Evolutionary conservation across 2,113 vertebrate species (phyloP).

Genomic region (Gavia stellata): DNA sequence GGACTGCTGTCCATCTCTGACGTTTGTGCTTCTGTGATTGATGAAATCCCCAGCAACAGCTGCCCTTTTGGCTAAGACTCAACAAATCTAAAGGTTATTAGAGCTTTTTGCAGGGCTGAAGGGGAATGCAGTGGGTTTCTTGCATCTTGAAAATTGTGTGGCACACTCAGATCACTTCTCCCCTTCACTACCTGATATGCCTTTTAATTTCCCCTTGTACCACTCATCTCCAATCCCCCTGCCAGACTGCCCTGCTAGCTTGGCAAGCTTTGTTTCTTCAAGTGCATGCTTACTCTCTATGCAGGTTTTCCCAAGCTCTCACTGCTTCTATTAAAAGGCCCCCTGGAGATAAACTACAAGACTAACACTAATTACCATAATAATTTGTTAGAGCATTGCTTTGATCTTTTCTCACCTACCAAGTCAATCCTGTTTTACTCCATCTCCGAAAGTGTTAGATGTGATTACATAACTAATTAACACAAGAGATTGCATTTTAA

Average conservation of each 20-base stretch:
- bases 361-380: conserved; percentile 68
- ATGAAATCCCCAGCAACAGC: not conserved
- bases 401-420: conserved; percentile 74
- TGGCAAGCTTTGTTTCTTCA: conserved; percentile 44
- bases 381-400: conserved; percentile 64
- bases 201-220: not conserved
- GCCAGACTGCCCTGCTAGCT: not conserved
- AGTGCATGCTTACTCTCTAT: not conserved
- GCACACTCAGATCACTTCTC: not conserved
- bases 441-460: conserved; percentile 56
- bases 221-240: not conserved
- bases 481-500: conserved; percentile 65
- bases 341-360: conserved; percentile 55
- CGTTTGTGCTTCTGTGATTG: not conserved
- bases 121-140: not conserved
- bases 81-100: not conserved
- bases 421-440: conserved; percentile 57
- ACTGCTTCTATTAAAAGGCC: conserved; percentile 45
- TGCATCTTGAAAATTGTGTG: not conserved
- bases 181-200: not conserved
- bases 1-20: not conserved
- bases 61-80: not conserved
- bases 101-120: not conserved
- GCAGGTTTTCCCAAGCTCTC: conserved; percentile 55
- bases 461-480: conserved; percentile 74